phyloP scores from a whole-genome alignment of 2,797 vertebrate species.

The Esox masquinongy region DNA sequence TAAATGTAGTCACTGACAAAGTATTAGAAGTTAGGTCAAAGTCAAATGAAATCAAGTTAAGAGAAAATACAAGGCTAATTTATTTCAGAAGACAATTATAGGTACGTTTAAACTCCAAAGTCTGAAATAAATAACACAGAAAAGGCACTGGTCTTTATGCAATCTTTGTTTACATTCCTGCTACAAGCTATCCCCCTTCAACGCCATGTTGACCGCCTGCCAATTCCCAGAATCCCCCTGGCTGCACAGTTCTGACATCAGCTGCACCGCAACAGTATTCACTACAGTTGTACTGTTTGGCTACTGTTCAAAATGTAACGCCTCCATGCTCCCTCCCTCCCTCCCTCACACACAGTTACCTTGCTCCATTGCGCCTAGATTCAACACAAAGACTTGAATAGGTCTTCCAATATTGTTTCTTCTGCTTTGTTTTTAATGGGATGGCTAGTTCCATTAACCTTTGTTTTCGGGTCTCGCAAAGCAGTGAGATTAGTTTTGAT shows the following conservation, averaged over 20 bases:
- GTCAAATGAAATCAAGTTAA: background rate
- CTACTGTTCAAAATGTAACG: constrained; percentile 57
- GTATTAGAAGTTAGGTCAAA: background rate
- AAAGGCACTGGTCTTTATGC: constrained; percentile 58
- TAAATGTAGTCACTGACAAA: background rate
- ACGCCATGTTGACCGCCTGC: constrained; percentile 57
- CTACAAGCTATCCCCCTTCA: constrained; percentile 31
- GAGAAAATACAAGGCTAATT: background rate
- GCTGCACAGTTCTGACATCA: constrained; percentile 69
- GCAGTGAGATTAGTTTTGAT: no score
- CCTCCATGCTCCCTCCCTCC: background rate
- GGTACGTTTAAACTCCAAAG: background rate
- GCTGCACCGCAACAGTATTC: constrained; percentile 46
- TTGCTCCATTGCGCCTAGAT: constrained; percentile 24
- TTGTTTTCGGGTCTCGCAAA: no score
- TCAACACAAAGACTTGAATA: constrained; percentile 48
- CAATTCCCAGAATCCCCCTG: constrained; percentile 67
- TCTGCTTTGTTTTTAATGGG: constrained; percentile 44
- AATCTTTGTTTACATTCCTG: constrained; percentile 80
- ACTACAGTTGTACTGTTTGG: constrained; percentile 57
- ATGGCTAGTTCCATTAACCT: constrained; percentile 32
- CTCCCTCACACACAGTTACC: background rate
- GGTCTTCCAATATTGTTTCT: constrained; percentile 28
- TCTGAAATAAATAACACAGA: constrained; percentile 23
- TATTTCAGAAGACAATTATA: background rate